Conservation (phyloP, 1,140 invertebrate species). For the Trachymyrmex septentrionalis region DNA sequence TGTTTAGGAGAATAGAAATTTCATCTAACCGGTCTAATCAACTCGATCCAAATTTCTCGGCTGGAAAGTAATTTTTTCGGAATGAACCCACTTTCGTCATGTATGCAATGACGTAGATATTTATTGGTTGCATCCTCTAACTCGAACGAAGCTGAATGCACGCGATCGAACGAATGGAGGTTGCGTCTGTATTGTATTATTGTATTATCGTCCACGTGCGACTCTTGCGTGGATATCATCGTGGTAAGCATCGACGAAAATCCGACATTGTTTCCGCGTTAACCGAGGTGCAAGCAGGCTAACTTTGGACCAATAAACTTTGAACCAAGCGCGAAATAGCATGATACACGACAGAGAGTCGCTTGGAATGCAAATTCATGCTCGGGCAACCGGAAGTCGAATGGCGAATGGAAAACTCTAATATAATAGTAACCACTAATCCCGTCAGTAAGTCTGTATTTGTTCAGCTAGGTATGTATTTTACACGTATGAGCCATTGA, state of each 20-base stretch:
- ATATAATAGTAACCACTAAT: background rate
- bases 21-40: background rate
- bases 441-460: background rate
- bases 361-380: constrained; percentile 34
- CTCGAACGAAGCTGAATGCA: constrained; percentile 31
- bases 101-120: constrained; percentile 11
- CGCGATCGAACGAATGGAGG: constrained; percentile 5
- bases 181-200: constrained; percentile 33
- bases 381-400: constrained; percentile 20
- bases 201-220: background rate
- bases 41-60: background rate
- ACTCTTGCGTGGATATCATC: constrained; percentile 26
- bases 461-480: background rate
- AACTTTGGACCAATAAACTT: constrained; percentile 62
- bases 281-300: constrained; percentile 57
- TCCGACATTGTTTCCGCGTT: constrained; percentile 60
- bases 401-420: background rate
- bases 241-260: constrained; percentile 64
- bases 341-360: constrained; percentile 29
- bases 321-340: constrained; percentile 59
- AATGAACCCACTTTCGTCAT: background rate
- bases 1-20: background rate
- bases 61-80: constrained; percentile 9
- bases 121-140: constrained; percentile 27
- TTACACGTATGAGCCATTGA: background rate